phyloP scores from a whole-genome alignment of 2,113 vertebrate genomes.

The Aptenodytes patagonicus region DNA sequence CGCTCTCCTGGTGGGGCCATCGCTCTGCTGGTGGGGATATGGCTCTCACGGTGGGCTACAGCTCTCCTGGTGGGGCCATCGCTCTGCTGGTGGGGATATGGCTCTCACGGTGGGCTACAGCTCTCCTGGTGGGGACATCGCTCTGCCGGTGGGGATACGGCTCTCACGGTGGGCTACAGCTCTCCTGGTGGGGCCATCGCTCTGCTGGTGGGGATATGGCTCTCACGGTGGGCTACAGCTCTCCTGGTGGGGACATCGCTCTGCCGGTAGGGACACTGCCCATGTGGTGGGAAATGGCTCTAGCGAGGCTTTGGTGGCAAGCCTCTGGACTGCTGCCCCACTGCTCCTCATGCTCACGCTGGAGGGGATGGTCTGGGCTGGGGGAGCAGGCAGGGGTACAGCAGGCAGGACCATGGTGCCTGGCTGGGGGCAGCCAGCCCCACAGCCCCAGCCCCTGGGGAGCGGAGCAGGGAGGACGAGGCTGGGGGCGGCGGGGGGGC shows the following conservation, averaged over 20 bases:
- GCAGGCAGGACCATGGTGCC: not conserved
- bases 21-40: not conserved
- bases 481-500: rapidly evolving
- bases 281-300: not conserved
- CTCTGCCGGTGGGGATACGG: not conserved
- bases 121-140: too few relatives aligned
- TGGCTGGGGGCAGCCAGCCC: not conserved
- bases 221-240: not conserved
- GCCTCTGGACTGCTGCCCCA: not conserved
- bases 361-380: not conserved
- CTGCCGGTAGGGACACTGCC: not conserved
- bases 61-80: too few relatives aligned
- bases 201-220: not conserved
- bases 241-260: not conserved
- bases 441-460: not conserved
- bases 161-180: too few relatives aligned
- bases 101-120: too few relatives aligned
- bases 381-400: not conserved
- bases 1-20: not conserved
- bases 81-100: too few relatives aligned
- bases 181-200: not conserved
- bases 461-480: not conserved
- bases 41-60: too few relatives aligned
- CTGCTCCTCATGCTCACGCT: not conserved
- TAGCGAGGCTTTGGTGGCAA: not conserved